Evolutionary conservation across 1,140 invertebrate species (phyloP).

Genomic region (Eciton burchellii): DNA sequence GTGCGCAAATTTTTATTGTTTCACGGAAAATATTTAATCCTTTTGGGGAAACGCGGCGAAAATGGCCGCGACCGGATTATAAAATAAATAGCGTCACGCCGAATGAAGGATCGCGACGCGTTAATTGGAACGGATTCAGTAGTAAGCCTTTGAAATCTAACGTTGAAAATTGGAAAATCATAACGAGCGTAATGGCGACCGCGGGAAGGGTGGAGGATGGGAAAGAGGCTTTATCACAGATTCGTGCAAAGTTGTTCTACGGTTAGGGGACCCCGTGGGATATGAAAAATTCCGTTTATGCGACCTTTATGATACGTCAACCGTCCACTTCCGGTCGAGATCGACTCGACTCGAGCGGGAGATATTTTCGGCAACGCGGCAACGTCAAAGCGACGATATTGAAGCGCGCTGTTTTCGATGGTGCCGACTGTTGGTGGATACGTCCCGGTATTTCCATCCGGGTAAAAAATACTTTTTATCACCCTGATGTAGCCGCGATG

Average conservation of each 20-base stretch:
- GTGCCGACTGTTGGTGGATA: conserved; percentile 46
- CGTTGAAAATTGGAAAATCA: not conserved
- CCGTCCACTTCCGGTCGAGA: conserved; percentile 18
- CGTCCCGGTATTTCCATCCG: conserved; percentile 42
- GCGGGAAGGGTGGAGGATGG: too few species aligned
- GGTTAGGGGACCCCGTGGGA: not conserved
- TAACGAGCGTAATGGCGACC: too few species aligned
- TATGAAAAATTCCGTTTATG: not conserved
- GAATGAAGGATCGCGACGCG: not conserved
- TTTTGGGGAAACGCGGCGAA: not conserved
- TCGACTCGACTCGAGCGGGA: conserved; percentile 31
- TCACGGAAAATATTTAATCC: conserved; percentile 30
- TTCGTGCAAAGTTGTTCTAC: not conserved
- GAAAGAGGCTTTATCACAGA: not conserved
- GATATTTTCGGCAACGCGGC: conserved; percentile 41
- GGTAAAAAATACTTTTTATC: conserved; percentile 59
- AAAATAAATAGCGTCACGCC: not conserved
- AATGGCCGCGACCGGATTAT: not conserved
- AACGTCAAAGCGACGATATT: conserved; percentile 54
- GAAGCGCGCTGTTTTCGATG: conserved; percentile 53
- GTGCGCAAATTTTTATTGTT: conserved; percentile 52
- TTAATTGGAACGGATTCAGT: not conserved
- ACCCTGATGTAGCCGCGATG: conserved; percentile 31
- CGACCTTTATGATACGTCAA: conserved; percentile 1
- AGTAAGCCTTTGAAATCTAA: not conserved